These are phyloP conservation scores for Calephelis virginiensis DNA, from an alignment of 1,140 invertebrate species.

Conservation along the genomic window DNA sequence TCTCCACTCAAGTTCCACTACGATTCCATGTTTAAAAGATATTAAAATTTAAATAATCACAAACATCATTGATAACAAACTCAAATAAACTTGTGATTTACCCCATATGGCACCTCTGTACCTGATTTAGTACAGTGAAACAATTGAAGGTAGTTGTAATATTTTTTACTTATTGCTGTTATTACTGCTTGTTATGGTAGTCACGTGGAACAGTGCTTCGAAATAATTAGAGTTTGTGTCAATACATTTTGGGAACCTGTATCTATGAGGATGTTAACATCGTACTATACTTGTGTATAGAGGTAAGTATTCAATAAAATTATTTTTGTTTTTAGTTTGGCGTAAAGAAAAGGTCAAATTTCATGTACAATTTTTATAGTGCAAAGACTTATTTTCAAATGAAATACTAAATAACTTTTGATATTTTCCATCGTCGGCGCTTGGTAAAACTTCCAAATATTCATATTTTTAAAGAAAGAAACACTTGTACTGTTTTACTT, in stretches of 20 bases:
- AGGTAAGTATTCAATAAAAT: background rate
- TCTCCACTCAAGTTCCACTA: too few relatives aligned
- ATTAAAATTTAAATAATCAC: too few relatives aligned
- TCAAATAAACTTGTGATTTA: background rate
- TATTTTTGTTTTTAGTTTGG: background rate
- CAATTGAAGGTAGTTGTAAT: background rate
- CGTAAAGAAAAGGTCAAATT: background rate
- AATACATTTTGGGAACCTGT: background rate
- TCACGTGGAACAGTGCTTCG: background rate
- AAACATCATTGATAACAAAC: too few relatives aligned
- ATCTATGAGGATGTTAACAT: background rate
- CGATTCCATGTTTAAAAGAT: too few relatives aligned
- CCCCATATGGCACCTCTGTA: background rate
- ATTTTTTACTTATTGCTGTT: background rate
- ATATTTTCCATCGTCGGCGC: too few relatives aligned
- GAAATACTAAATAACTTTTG: too few relatives aligned
- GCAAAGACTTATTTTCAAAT: too few relatives aligned
- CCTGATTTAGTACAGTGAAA: background rate
- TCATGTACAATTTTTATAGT: background rate
- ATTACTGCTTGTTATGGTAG: background rate
- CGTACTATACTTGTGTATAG: background rate
- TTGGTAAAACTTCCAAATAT: too few relatives aligned
- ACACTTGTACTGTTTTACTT: too few relatives aligned
- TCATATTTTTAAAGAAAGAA: too few relatives aligned
- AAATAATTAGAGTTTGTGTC: background rate